Conservation (phyloP, 1,140 invertebrate species). For the Sminthurinus signatus region DNA sequence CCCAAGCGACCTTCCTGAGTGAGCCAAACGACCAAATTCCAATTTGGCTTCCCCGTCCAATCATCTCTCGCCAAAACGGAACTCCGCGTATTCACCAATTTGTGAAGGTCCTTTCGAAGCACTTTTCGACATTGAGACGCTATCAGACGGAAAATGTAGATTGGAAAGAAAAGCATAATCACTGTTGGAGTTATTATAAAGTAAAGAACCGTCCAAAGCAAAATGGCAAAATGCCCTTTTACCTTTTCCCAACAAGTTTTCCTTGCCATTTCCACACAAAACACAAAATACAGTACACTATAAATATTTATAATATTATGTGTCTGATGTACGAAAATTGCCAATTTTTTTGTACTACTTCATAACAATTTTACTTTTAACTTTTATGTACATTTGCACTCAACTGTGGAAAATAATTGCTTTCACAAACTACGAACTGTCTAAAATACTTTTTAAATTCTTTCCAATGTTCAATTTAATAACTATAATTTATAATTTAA, state of each 20-base stretch:
- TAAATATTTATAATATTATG: no score
- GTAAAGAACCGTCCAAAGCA: neutral
- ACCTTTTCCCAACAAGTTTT: neutral
- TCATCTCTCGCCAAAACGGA: conserved; percentile 13
- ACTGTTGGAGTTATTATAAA: conserved; percentile 3
- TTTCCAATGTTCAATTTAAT: no score
- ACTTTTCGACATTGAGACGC: neutral
- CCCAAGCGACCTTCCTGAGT: conserved; percentile 29
- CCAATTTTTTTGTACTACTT: no score
- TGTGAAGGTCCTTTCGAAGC: conserved; percentile 23
- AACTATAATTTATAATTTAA: no score
- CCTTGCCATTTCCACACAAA: neutral
- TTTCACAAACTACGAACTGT: no score
- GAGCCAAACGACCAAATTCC: conserved; percentile 31
- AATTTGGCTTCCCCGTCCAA: conserved; percentile 5
- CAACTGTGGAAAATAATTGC: no score
- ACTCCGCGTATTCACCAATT: conserved; percentile 29
- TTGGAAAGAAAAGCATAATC: conserved; percentile 6
- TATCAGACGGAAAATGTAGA: conserved; percentile 24
- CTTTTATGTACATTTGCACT: no score
- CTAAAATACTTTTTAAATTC: no score
- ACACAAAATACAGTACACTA: no score
- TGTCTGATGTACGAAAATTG: no score
- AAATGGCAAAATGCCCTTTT: neutral
- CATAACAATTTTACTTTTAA: no score